Base-by-base conservation (phyloP, 1,140 invertebrate genomes). In the Aricia agestis region DNA sequence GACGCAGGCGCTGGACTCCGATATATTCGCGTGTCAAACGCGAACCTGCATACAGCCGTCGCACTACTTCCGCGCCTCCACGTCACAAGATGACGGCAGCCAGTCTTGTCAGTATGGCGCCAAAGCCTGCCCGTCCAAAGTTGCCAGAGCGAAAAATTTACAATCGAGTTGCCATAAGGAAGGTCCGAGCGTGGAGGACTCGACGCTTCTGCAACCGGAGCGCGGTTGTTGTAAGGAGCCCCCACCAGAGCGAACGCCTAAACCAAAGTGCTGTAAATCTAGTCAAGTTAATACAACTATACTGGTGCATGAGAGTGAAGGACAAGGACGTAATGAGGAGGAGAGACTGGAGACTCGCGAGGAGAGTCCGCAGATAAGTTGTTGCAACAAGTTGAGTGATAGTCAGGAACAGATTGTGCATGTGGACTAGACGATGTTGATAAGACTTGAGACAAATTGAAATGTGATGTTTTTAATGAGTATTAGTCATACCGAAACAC, bases 31-130 rank as follows among this genome's bases (percentile, higher is more conserved):
- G 25, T 91, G 89, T 70, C 83, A 82, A 63, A 91, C 89, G 15
- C 78, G 89, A 42, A 85, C 82, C 42, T 91, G 89, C 76, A 83
- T 87, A 9, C 86, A 88, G 71, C 89, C 89, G 2, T 89, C 89
- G 11, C 89, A 91, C 68, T 87, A 89, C 72, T 87, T 86, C 76
- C 82, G 80, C 18, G 78, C 81, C 3, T 74, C 65, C 63, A 78
- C 79, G 0, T 74, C 81, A 13, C 76, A 72, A 61, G 84, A 82
- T 41, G 75, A 66, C 67, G 69, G 76, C 65, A 69, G 76, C 17
- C 76, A 71, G 17, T 66, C 82, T 1, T 91, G 87, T 69, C 77
- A 80, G 58, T 91, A 84, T 68, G 87, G 87, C 11, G 82, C 89
- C 10, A 86, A 86, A 61, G 74, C 69, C 6, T 91, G 87, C 45